Percentiles rank a stretch among this genome's conserved stretches.
These are phyloP conservation scores for Axinella damicornis DNA, from an alignment of 37 sponge, comb jelly and placozoan species.

Conservation along the genomic window DNA sequence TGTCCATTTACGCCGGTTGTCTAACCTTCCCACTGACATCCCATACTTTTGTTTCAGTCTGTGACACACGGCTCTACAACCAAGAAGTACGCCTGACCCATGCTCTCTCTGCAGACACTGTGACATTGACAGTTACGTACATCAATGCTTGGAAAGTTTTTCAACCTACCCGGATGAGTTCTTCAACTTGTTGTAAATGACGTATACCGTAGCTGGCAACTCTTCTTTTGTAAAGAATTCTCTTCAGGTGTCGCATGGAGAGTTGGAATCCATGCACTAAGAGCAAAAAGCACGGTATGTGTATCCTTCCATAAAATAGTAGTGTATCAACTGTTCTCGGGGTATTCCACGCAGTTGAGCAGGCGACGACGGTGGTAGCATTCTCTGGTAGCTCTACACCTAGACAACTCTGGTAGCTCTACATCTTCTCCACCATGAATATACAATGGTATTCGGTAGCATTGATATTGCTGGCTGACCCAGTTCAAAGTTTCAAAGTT, in stretches of 20 bases:
- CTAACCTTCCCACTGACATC: neutral
- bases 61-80: neutral
- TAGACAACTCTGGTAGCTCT: no score
- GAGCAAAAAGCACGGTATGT: neutral
- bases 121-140: neutral
- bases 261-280: neutral
- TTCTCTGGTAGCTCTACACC: no score
- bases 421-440: no score
- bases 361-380: no score
- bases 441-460: no score
- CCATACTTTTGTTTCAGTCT: neutral
- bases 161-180: no score
- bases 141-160: neutral
- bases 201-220: neutral
- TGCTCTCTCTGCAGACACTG: neutral
- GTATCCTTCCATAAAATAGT: neutral
- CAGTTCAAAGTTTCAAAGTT: no score
- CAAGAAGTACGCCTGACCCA: neutral
- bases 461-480: no score
- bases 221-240: neutral
- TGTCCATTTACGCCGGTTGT: no score
- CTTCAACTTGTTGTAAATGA: no score
- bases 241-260: neutral
- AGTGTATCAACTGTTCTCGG: neutral
- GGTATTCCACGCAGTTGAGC: no score